Conservation (phyloP, 2,113 vertebrate species). For the Platycercus adscitus region DNA sequence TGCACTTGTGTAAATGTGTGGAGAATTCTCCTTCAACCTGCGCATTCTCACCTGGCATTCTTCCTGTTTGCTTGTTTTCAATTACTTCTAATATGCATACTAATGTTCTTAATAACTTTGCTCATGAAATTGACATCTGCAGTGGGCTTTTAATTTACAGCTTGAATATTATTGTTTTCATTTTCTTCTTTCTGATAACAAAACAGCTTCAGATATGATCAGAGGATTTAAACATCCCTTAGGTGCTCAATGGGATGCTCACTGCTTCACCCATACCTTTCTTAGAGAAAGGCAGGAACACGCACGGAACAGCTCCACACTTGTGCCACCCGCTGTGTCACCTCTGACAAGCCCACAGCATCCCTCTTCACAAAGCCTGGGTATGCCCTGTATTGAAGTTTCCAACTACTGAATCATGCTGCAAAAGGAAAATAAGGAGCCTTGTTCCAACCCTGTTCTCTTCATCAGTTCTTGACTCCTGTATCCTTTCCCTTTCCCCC, state of each 20-base stretch:
- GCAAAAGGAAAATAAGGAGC: not conserved
- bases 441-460: not conserved
- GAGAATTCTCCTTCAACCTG: not conserved
- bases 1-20: not conserved
- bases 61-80: constrained; percentile 37
- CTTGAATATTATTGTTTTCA: not conserved
- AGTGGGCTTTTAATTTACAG: constrained; percentile 50
- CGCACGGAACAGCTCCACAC: fast-evolving
- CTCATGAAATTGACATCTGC: constrained; percentile 11
- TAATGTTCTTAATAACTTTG: constrained; percentile 20
- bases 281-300: not conserved
- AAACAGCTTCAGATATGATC: not conserved
- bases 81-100: constrained; percentile 30
- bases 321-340: not conserved
- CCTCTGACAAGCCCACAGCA: not conserved
- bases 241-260: not conserved
- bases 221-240: not conserved
- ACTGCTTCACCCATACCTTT: not conserved
- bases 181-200: constrained; percentile 11
- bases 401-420: not conserved
- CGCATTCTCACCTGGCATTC: not conserved
- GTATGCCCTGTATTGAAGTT: not conserved
- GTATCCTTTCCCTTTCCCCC: not conserved
- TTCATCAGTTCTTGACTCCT: not conserved
- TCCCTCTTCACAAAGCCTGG: not conserved